Evolutionary conservation across 1,140 invertebrate genomes (phyloP).

Genomic region (Cydia fagiglandana): DNA sequence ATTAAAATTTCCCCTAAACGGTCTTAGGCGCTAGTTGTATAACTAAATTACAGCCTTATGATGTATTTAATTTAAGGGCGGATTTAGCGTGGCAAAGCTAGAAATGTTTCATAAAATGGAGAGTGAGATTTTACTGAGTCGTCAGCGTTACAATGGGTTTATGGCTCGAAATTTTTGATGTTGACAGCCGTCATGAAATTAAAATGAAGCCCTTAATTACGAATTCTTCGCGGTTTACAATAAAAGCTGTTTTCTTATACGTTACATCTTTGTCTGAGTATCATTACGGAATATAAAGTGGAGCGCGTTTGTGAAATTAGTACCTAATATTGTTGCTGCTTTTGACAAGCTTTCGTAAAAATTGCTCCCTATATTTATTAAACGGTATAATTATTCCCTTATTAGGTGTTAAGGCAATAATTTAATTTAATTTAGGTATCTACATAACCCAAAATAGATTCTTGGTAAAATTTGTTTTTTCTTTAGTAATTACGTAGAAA

Average conservation of each 20-base stretch:
- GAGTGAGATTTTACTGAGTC: conserved; percentile 40
- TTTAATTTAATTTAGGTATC: no score
- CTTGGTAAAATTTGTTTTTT: no score
- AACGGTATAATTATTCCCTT: neutral
- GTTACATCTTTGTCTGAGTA: conserved; percentile 6
- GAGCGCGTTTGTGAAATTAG: neutral
- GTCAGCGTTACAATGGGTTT: conserved; percentile 40
- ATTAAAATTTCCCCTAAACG: conserved; percentile 39
- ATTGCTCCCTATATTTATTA: neutral
- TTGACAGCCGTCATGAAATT: conserved; percentile 42
- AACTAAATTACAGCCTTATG: conserved; percentile 33
- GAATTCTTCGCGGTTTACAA: conserved; percentile 29
- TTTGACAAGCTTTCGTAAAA: no score
- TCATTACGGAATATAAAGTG: neutral
- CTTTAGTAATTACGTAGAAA: no score
- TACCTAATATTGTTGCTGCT: neutral
- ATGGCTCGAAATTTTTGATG: conserved; percentile 41
- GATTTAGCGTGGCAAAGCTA: conserved; percentile 21
- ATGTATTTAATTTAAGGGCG: conserved; percentile 18
- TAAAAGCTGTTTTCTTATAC: conserved; percentile 28
- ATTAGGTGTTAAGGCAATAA: no score
- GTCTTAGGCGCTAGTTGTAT: conserved; percentile 33
- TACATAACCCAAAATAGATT: no score
- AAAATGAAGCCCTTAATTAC: conserved; percentile 38
- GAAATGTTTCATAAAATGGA: conserved; percentile 40